Base-by-base conservation (phyloP, 92 coral and sea anemone species). In the Porites lobata region DNA sequence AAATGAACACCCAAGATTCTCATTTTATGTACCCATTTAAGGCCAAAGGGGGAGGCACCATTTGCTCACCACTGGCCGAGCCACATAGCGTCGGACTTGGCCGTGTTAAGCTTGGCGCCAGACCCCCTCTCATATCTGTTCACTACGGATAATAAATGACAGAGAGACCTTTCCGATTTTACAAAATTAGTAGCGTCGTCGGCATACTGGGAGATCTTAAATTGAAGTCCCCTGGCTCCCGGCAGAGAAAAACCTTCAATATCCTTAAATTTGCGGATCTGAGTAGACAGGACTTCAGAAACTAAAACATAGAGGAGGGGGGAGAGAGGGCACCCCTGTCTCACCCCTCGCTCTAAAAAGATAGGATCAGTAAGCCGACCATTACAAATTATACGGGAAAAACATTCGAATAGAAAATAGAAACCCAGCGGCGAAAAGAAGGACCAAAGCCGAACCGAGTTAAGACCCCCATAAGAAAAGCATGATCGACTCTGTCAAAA, bases 161-260 rank as follows among this genome's bases (percentile, higher is more conserved):
- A 13, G 2, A 50, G 85, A 21, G 81, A 77, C 9, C 21, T 20
- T 9, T 32, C 61, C 6, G 17, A 13, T 15, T 29, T 79, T 0
- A 63, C 0, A 2, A 21, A 8, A 57, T 11, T 12, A 0, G 72
- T 61, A 1, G 77, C 53, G 14, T 81, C 77, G 4, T 81, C 77
- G 0, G 86, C 66, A 52, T 81, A 78, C 3, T 63, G 83, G 0
- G 59, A 63, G 6, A 78, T 17, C n/a, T 47, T 47, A 9, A 15
- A 43, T 8, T 78, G 83, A 8, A 63, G 54, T 62, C 83, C 83
- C 0, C 32, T 43, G 15, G 72, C 61, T 7, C 83, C 72, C 4
- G 86, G 86, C 15, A 81, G 77, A 0, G 6, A 57, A 17, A 81
- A 69, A 7, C 86, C 86, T 12, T 21, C 57, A 57, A 81, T 81